phyloP scores from a whole-genome alignment of 2,888 invertebrate genomes.

The Oegoconia quadripuncta region DNA sequence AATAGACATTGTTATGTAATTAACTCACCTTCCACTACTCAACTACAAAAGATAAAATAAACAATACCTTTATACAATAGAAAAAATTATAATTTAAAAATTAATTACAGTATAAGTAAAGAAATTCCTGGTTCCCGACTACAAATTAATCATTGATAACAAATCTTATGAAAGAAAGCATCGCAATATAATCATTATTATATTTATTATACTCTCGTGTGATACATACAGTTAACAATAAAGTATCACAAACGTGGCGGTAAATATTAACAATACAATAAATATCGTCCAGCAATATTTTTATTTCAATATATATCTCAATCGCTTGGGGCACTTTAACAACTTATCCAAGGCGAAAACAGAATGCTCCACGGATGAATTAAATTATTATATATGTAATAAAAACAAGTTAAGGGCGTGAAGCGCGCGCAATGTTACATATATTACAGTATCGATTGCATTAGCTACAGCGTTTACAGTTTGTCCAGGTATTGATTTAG shows the following conservation, averaged over 20 bases:
- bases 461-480: conserved; percentile 87
- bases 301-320: conserved; percentile 33
- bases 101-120: conserved; percentile 75
- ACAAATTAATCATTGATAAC: conserved; percentile 38
- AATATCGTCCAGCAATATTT: conserved; percentile 53
- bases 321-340: conserved; percentile 33
- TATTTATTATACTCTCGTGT: conserved; percentile 21
- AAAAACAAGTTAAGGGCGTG: conserved; percentile 51
- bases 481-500: conserved; percentile 98
- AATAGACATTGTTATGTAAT: not conserved
- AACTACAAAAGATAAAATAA: conserved; percentile 38
- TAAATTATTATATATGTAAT: conserved; percentile 40
- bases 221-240: conserved; percentile 29
- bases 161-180: conserved; percentile 31
- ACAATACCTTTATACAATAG: conserved; percentile 62
- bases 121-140: conserved; percentile 45
- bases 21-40: conserved; percentile 5
- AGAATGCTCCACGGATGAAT: conserved; percentile 30
- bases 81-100: conserved; percentile 80
- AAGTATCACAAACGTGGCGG: conserved; percentile 41
- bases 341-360: conserved; percentile 47
- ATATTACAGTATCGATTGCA: conserved; percentile 69
- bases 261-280: conserved; percentile 46
- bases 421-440: conserved; percentile 66
- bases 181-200: conserved; percentile 29